Conservation (phyloP, 1,140 invertebrate genomes). For the Arctopsyche grandis region DNA sequence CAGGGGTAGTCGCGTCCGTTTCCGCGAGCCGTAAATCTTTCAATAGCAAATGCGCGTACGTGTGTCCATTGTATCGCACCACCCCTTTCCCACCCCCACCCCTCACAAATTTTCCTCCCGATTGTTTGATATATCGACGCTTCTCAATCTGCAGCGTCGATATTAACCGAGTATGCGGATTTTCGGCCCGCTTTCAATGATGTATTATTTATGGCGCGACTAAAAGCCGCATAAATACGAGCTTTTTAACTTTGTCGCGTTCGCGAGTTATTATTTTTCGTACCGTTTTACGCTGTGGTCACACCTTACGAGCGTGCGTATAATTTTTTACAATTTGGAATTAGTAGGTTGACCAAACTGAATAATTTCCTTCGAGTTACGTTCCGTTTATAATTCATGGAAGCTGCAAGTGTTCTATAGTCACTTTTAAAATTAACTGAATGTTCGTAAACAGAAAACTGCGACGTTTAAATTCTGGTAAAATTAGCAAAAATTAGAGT, state of each 20-base stretch:
- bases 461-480: too few species aligned
- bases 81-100: neutral
- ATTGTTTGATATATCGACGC: neutral
- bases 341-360: too few species aligned
- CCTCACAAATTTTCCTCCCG: neutral
- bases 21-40: constrained; percentile 35
- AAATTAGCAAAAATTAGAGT: too few species aligned
- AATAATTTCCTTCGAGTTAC: too few species aligned
- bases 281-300: too few species aligned
- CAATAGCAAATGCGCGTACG: constrained; percentile 31
- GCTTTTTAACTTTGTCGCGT: neutral
- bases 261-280: neutral
- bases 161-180: too few species aligned
- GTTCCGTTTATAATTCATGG: too few species aligned
- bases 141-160: neutral
- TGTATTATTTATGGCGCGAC: neutral
- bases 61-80: constrained; percentile 26
- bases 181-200: neutral
- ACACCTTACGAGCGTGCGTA: too few species aligned
- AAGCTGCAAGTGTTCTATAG: too few species aligned
- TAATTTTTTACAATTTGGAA: too few species aligned
- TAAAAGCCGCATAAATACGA: neutral
- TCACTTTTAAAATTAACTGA: too few species aligned
- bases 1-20: neutral
- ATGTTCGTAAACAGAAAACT: too few species aligned